A percentile compares a stretch with the other conserved stretches of the same genome.
phyloP scores from a whole-genome alignment of 1,140 invertebrate species.

The Cherax destructor region DNA sequence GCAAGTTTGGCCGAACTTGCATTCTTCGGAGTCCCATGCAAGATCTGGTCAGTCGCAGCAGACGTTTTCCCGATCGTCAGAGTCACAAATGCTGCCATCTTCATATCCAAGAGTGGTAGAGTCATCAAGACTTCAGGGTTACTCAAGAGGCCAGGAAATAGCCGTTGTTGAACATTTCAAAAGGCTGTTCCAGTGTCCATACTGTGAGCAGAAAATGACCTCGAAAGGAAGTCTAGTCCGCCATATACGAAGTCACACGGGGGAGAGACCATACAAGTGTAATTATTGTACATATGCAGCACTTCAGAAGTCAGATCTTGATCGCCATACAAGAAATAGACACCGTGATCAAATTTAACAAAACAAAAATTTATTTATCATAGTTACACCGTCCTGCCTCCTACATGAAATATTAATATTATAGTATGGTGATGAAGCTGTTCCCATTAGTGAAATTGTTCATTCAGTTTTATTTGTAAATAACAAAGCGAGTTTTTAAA shows the following conservation, averaged over 20 bases:
- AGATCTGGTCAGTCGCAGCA: slow-evolving; percentile 18
- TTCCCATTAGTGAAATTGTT: background rate
- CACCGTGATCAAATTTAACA: slow-evolving; percentile 17
- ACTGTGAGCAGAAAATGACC: slow-evolving; percentile 57
- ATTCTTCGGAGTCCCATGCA: background rate
- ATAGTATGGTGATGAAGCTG: background rate
- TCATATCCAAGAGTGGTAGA: slow-evolving; percentile 13
- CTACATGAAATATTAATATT: background rate
- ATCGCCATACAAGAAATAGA: slow-evolving; percentile 46
- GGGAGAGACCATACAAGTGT: slow-evolving; percentile 87
- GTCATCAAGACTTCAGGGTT: background rate
- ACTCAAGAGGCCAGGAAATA: slow-evolving; percentile 8
- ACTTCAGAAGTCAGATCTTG: slow-evolving; percentile 66
- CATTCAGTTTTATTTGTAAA: no score
- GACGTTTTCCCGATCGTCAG: slow-evolving; percentile 7
- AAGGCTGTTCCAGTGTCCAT: slow-evolving; percentile 47
- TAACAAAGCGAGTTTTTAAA: background rate
- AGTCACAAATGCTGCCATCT: slow-evolving; percentile 10
- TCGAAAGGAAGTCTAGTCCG: slow-evolving; percentile 57
- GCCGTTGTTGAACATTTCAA: slow-evolving; percentile 25
- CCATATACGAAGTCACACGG: slow-evolving; percentile 80
- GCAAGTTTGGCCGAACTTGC: slow-evolving; percentile 34
- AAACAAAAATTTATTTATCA: background rate
- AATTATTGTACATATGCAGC: slow-evolving; percentile 81
- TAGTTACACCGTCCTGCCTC: slow-evolving; percentile 1